Evolutionary conservation across 2,888 invertebrate genomes (phyloP), one percentile per base, ranked within the genome.

Genomic region (Machimus atricapillus): DNA sequence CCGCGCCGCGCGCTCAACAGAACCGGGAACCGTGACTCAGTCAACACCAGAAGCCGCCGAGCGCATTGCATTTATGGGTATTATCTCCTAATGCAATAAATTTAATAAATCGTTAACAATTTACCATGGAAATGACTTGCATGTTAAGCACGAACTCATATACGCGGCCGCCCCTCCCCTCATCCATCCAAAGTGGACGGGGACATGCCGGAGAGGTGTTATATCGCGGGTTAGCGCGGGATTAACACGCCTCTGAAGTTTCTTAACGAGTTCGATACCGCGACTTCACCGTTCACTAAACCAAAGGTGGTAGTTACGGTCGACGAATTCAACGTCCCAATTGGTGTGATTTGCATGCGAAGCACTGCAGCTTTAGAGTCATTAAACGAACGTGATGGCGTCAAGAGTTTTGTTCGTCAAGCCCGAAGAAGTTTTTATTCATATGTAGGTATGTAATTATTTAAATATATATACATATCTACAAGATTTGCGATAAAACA

Each of bases 21-120:
- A 31, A 16, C 14, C n/a, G 52, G 52, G 16, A n/a, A 46, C 56
- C 81, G 34, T 81, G 81, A 81, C 81, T 81, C 81, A 81, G 81
- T 81, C 46, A 81, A 81, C 81, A 81, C 81, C 81, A 31, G 81
- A 27, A 81, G 81, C 81, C 52, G 27, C 16, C 56, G 81, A 81
- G n/a, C 56, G n/a, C n/a, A n/a, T n/a, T 81, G 56, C 81, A 81
- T 81, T 81, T 81, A 81, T 81, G 56, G 81, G 81, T 81, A 81
- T 81, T 81, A 81, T 81, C 81, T 52, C 81, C 81, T 81, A 81
- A 81, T 81, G 81, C 81, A 81, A 81, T 81, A 81, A 81, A 81
- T 81, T 81, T 56, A 81, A 81, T 81, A 81, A 81, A 81, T 81
- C 81, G 81, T 81, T 81, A 81, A 56, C 81, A 81, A 81, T 81